Evolutionary conservation across 2,113 vertebrate species (phyloP), one percentile per base, ranked within the genome.

Genomic region (Tor tambroides): DNA sequence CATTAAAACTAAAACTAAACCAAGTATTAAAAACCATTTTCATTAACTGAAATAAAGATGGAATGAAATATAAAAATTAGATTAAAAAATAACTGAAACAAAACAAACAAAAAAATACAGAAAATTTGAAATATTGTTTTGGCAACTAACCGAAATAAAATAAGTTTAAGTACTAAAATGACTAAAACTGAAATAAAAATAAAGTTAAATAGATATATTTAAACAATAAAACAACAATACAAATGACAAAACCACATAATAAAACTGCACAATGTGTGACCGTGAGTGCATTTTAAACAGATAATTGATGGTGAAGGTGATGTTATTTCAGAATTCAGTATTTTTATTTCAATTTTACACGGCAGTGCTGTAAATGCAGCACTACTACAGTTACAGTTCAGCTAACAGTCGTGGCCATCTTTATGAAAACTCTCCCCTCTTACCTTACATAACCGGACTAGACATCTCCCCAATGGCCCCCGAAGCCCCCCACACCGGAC

Each of bases 361-460:
- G 8, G n/a, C 12, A 14, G 19, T 76, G 38, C 43, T 46, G 41
- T 67, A 78, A 46, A 84, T 56, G 5, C 61, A 46, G 54, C n/a
- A 30, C 69, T 75, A 38, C 43, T 80, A 51, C 32, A 32, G n/a
- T 76, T 71, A 43, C 23, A 83, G 41, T 54, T 43, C 1, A 8
- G 41, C 6, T 26, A 74, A 65, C 59, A 26, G 9, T 23, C 6
- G 2, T 59, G 41, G 43, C 17, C 26, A 28, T 65, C 12, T 65
- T 65, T 71, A 71, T 35, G 67, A 86, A 85, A 85, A 72, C 23
- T 75, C 78, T 65, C 21, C 32, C 23, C 30, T 76, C 61, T 90
- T 81, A 87, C 83, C 86, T 89, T 86, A 83, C 84, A 89, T 86
- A 88, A 86, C 84, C 75, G 74, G 67, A 75, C 86, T 71, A 88